Base-by-base conservation (phyloP, 2,113 vertebrate species). In the Hyperopisus bebe region DNA sequence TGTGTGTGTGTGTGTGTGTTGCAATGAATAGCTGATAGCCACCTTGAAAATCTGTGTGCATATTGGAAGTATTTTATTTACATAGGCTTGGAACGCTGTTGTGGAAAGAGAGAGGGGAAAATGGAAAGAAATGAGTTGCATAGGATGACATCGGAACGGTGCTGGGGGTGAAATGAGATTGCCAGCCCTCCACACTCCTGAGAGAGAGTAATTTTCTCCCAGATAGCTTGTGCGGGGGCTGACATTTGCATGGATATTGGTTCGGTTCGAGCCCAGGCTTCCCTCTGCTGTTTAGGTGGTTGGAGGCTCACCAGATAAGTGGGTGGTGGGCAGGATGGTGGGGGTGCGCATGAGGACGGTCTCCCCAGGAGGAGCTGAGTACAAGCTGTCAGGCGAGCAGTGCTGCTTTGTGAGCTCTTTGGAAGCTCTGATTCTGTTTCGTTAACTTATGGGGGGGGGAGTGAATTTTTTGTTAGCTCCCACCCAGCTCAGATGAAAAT, bases 121-220 rank as follows among this genome's bases (percentile, higher is more conserved):
- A 47, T 47, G 24, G 46, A 85, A n/a, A 47, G 82, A 85, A 48
- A 47, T 85, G 44, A 85, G 82, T 48, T 85, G 82, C 82, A 47
- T 48, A 47, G 46, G 47, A 89, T 42, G 88, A 83, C 74, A 89
- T 89, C 31, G 50, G 31, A 51, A 21, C 42, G 31, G 70, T 51
- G 88, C 51, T 83, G 62, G 80, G 39, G 47, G 46, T 27, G 86
- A 82, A 53, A 53, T 47, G 27, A 62, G 90, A 90, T 91, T 84
- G 35, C 86, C 58, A 88, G 53, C 13, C 74, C 44, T 91, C 86
- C 90, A 83, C 87, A 86, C 62, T 58, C 80, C 66, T 83, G 80
- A 86, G 90, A 62, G 91, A 91, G 88, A 90, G 70, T 84, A 50
- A 87, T 92, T 91, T 90, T 90, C 77, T 90, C 86, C 80, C 62